Percentiles rank a stretch among this genome's conserved stretches.
Conservation (phyloP, 2,888 invertebrate genomes). For the Machimus atricapillus region DNA sequence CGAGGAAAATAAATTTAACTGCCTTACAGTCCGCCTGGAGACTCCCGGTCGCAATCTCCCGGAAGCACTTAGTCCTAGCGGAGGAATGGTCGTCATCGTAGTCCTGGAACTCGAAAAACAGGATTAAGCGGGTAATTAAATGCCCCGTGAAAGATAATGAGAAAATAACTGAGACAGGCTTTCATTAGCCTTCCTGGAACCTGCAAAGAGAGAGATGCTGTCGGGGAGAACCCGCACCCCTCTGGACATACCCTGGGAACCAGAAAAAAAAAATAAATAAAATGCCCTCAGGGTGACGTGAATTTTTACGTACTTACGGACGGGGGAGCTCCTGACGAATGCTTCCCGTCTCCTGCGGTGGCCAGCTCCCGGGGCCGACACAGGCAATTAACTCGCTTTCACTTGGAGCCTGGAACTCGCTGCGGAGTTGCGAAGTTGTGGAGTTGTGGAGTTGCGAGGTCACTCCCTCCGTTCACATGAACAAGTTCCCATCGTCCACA, state of each 20-base stretch:
- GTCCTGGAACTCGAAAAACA: slow-evolving; percentile 21
- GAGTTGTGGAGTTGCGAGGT: slow-evolving; percentile 3
- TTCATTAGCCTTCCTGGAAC: slow-evolving; percentile 7
- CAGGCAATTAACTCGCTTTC: slow-evolving; percentile 28
- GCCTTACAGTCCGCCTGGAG: neutral
- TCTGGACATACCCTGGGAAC: neutral
- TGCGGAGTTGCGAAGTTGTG: neutral
- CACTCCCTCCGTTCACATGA: slow-evolving; percentile 4
- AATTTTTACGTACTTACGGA: neutral
- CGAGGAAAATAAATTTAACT: neutral
- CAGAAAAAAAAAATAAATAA: neutral
- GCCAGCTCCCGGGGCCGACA: neutral
- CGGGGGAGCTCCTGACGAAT: neutral
- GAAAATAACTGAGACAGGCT: slow-evolving; percentile 31
- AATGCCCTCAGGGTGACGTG: neutral
- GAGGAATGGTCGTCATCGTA: neutral
- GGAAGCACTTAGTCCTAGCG: neutral
- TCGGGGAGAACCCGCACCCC: neutral
- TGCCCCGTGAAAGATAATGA: slow-evolving; percentile 17
- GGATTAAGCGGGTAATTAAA: slow-evolving; percentile 25
- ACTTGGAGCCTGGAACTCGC: neutral
- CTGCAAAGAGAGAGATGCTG: neutral
- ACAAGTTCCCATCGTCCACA: neutral
- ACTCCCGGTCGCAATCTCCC: neutral
- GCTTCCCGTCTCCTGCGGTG: neutral